Conservation (phyloP, 2,888 invertebrate species). For the Myopa testacea region DNA sequence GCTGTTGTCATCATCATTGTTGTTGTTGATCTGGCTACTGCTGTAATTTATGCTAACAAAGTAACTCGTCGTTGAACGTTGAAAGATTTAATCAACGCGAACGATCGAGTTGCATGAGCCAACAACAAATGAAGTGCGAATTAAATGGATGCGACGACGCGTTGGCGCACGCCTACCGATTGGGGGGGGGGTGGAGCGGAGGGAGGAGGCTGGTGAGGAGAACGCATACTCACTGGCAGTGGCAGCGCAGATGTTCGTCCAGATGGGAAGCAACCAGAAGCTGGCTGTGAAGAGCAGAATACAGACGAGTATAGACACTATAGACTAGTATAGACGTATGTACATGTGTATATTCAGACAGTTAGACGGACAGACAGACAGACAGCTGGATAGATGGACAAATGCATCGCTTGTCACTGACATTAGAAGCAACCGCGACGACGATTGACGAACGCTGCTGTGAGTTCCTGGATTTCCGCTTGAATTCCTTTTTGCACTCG, state of each 20-base stretch:
- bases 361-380: not conserved
- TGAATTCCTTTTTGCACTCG: conserved; percentile 5
- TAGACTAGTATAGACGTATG: too few relatives aligned
- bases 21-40: not conserved
- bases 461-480: not conserved
- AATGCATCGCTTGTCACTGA: conserved; percentile 1
- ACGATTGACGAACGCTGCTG: not conserved
- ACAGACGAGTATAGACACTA: not conserved
- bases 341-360: not conserved
- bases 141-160: conserved; percentile 27
- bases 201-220: too few relatives aligned
- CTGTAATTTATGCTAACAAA: conserved; percentile 35
- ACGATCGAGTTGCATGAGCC: conserved; percentile 32
- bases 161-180: not conserved
- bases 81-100: conserved; percentile 38
- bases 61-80: conserved; percentile 36
- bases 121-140: conserved; percentile 32
- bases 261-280: not conserved
- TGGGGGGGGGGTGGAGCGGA: not conserved
- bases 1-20: not conserved
- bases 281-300: not conserved
- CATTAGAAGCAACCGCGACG: not conserved
- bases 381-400: not conserved
- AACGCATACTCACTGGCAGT: too few relatives aligned
- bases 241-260: not conserved